Base-by-base conservation (phyloP, 2,113 vertebrate species). In the Amphiprion ocellaris region DNA sequence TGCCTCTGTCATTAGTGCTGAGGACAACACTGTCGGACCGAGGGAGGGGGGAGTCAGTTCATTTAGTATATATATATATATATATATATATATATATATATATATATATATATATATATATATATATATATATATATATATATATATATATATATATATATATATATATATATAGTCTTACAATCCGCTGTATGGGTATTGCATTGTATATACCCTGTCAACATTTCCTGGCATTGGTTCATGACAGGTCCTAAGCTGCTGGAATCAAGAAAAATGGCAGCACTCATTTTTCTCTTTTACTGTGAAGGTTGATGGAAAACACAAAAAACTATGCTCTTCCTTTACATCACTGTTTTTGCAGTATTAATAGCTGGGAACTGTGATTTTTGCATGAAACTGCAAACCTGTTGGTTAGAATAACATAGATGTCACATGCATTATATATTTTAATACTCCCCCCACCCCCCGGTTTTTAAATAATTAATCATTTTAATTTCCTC, bases 1-100 rank as follows among this genome's bases (percentile, higher is more conserved):
- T 90, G 83, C 82, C 66, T 76, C 24, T 86, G 88, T 90, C 90
- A 88, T 91, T 90, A 92, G 81, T 89, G 89, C 82, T 70, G 83
- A 85, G 82, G 88, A 84, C 85, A 87, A 87, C 82, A 86, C 58
- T 62, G 73, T 54, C 74, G 24, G 24, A 26, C 26, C 26, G 23
- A 26, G 26, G 69, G 41, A 66, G 63, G 63, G 64, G 16, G 65
- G 65, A 69, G 83, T 62, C 56, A 69, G 74, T 74, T 74, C 28
- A 47, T 59, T 70, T 30, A 26, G 4, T 6, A 21, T 21, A 21
- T 21, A 21, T 21, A 21, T 21, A 21, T 21, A 21, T 21, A 21
- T 21, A 21, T 21, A 21, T 21, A 21, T 21, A 21, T 21, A 21
- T 21, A 21, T 21, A 21, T 21, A 21, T 21, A 21, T 21, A 21